Percentiles rank a stretch among this genome's conserved stretches.
Evolutionary conservation across 2,113 vertebrate genomes (phyloP).

Genomic region (Periophthalmodon schlosseri): DNA sequence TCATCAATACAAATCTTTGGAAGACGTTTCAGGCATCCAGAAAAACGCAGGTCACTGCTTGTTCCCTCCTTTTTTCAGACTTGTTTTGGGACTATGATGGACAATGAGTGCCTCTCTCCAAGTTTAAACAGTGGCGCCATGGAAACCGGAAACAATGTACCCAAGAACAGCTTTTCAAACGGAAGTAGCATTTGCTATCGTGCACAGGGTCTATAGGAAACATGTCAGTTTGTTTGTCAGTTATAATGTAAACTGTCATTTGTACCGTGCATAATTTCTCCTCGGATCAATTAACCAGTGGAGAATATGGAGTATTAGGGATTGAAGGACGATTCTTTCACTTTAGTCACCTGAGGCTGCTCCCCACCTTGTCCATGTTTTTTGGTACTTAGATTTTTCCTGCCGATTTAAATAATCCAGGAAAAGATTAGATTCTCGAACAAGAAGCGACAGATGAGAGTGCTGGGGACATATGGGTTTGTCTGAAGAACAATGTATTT

Average conservation of each 20-base stretch:
- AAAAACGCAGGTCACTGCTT: too few relatives aligned
- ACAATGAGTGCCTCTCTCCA: too few relatives aligned
- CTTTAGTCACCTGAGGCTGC: constrained; percentile 4
- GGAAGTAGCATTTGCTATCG: too few relatives aligned
- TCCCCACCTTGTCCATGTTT: constrained; percentile 10
- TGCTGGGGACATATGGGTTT: constrained; percentile 15
- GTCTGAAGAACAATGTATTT: background rate
- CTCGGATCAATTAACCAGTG: background rate
- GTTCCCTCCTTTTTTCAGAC: too few relatives aligned
- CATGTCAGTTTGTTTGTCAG: background rate
- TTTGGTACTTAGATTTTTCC: constrained; percentile 41
- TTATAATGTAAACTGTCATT: background rate
- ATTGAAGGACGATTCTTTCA: background rate
- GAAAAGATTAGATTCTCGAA: constrained; percentile 38
- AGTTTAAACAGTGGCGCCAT: too few relatives aligned
- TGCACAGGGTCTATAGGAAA: background rate
- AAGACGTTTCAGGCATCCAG: too few relatives aligned
- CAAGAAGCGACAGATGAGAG: constrained; percentile 12
- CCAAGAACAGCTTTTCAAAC: too few relatives aligned
- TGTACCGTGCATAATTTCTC: background rate
- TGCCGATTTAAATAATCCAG: constrained; percentile 44
- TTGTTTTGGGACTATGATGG: too few relatives aligned
- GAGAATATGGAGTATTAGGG: background rate
- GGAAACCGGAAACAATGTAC: too few relatives aligned
- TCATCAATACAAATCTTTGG: too few relatives aligned